Percentiles rank a stretch among this genome's conserved stretches.
phyloP scores from a whole-genome alignment of 2,888 invertebrate species.

The Latheticus oryzae region DNA sequence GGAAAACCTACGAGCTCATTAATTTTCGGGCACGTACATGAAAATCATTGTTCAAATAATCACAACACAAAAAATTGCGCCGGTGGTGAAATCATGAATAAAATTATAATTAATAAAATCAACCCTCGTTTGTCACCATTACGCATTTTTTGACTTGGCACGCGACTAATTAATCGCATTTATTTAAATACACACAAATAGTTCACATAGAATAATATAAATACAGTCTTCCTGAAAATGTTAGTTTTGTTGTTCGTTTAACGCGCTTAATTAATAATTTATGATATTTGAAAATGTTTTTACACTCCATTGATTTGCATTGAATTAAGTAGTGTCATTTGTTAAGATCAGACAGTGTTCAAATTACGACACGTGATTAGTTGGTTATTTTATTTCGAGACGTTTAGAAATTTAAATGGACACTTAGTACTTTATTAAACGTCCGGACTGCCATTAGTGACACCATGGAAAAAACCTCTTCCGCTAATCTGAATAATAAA shows the following conservation, averaged over 20 bases:
- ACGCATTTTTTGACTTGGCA: slow-evolving; percentile 4
- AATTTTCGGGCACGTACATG: slow-evolving; percentile 26
- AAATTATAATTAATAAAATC: slow-evolving; percentile 31
- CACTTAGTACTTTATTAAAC: slow-evolving; percentile 19
- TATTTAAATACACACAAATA: too few species aligned
- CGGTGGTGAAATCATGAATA: slow-evolving; percentile 27
- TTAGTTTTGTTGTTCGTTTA: slow-evolving; percentile 37
- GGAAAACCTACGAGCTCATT: slow-evolving; percentile 28
- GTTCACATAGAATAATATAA: too few species aligned
- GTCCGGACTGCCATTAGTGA: slow-evolving; percentile 9
- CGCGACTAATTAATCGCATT: slow-evolving; percentile 30
- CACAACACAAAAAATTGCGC: slow-evolving; percentile 18
- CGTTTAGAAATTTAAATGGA: slow-evolving; percentile 33
- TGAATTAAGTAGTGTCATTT: slow-evolving; percentile 50
- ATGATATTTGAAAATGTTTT: slow-evolving; percentile 49
- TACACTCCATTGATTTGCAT: slow-evolving; percentile 50
- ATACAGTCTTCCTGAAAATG: too few species aligned
- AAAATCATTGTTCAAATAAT: slow-evolving; percentile 25
- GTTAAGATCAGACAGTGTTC: slow-evolving; percentile 47
- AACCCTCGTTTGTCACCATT: slow-evolving; percentile 19
- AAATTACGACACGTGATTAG: slow-evolving; percentile 38
- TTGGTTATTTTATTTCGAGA: slow-evolving; percentile 28
- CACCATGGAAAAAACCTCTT: slow-evolving; percentile 14
- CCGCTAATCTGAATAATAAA: slow-evolving; percentile 22
- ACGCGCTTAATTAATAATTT: slow-evolving; percentile 51